Evolutionary conservation across 2,797 vertebrate genomes (phyloP).

Genomic region (Hypotaenidia philippensis): DNA sequence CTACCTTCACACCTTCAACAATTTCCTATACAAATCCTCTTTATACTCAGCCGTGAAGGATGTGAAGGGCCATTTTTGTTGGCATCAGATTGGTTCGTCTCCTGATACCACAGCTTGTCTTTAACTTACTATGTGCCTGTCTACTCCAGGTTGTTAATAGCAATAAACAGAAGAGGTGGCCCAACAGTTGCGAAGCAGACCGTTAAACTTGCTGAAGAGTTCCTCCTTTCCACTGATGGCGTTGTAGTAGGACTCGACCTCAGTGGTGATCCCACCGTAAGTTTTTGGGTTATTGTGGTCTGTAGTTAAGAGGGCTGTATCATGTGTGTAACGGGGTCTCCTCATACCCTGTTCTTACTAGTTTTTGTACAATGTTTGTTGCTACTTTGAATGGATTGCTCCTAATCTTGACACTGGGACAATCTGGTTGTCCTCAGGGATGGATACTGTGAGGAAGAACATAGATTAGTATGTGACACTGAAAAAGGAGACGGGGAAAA

Average conservation of each 20-base stretch:
- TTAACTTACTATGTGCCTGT: background rate
- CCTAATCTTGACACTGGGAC: background rate
- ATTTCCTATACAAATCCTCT: background rate
- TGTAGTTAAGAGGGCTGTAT: background rate
- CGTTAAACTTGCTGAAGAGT: conserved; percentile 93
- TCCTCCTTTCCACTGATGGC: conserved; percentile 87
- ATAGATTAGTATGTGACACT: background rate
- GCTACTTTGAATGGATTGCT: background rate
- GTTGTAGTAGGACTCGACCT: conserved; percentile 93
- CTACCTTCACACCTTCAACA: background rate
- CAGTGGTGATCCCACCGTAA: conserved; percentile 94
- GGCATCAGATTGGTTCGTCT: background rate
- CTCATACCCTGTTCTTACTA: background rate
- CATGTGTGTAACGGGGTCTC: background rate
- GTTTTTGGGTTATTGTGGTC: conserved; percentile 39
- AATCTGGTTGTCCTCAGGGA: background rate
- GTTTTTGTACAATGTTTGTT: background rate
- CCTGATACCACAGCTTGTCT: background rate
- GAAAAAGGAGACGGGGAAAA: background rate
- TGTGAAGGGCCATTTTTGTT: background rate
- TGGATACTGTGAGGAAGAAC: background rate
- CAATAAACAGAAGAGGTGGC: conserved; percentile 92
- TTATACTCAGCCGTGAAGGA: background rate
- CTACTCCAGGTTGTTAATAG: conserved; percentile 87
- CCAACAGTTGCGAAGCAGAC: conserved; percentile 90